Base-by-base conservation (phyloP, 2,888 invertebrate species). In the Athalia rosae region DNA sequence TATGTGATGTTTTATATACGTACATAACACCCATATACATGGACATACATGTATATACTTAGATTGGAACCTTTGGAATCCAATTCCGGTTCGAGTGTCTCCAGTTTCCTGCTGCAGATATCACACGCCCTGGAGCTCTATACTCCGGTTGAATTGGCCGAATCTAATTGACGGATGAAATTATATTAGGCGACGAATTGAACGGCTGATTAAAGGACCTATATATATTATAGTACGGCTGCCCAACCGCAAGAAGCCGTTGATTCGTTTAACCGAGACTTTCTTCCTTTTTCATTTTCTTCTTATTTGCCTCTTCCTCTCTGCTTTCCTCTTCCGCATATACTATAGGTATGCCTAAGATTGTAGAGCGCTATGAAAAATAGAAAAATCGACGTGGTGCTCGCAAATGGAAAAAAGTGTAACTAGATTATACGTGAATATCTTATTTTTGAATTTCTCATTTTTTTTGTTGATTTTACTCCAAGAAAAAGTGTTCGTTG, bases 171-270 rank as follows among this genome's bases (percentile, higher is more conserved):
- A 69, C 43, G 56, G 69, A 69, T 45, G 45, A 53, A 69, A 69
- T 69, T 53, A 69, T 69, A 69, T 69, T 69, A 69, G 69, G 50
- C 43, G 28, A 28, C 11, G 69, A 69, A 69, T 69, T 45, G 69
- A 56, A 8, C 50, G 67, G 67, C 53, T 67, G 67, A 69, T 69
- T 56, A 69, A 56, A 43, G 6, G 43, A 28, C 28, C 28, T 28
- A 28, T 28, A 28, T n/a, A n/a, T 28, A 28, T 28, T 28, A 28
- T 28, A 28, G 28, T 28, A 28, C 3, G 8, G 50, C 7, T 50
- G 50, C 7, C 7, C 50, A 9, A 11, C 50, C 50, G 50, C 50
- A 3, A 50, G 11, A 50, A 50, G 7, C 62, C n/a, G 28, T 64
- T 62, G 7, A 50, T 50, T 9, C 50, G 50, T 50, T 50, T 50